Conservation (phyloP, 2,113 vertebrate species). For the Epinephelus lanceolatus region DNA sequence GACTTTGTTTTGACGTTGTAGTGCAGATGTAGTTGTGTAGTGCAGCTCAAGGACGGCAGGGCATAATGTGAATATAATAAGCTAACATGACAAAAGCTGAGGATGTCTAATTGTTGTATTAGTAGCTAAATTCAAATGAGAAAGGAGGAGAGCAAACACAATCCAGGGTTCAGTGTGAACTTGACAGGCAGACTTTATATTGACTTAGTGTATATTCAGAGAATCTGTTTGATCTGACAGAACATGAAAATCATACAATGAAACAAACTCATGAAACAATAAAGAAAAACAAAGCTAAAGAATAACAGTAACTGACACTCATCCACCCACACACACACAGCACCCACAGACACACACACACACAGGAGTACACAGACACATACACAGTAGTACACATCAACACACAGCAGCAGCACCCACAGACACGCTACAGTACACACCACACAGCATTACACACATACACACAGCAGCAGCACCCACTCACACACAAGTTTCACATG, state of each 20-base stretch:
- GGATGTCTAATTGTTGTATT: no score
- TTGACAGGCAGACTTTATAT: neutral
- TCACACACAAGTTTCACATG: neutral
- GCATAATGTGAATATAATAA: no score
- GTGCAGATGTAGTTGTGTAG: no score
- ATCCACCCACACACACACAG: constrained; percentile 13
- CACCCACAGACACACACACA: constrained; percentile 20
- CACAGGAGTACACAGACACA: no score
- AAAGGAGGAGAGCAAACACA: neutral
- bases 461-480: neutral
- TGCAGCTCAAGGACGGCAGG: no score
- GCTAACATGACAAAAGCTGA: no score
- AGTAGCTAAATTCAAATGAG: no score
- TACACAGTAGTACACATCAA: no score
- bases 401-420: no score
- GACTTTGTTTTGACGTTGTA: no score
- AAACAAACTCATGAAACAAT: neutral
- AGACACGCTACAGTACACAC: no score
- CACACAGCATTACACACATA: no score
- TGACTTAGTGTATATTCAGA: neutral
- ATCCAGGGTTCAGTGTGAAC: neutral
- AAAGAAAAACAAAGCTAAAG: neutral
- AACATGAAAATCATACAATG: neutral
- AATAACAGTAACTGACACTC: constrained; percentile 11
- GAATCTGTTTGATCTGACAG: neutral